A percentile compares a stretch with the other conserved stretches of the same genome.
Evolutionary conservation across 2,113 vertebrate genomes (phyloP).

Genomic region (Rutilus rutilus): DNA sequence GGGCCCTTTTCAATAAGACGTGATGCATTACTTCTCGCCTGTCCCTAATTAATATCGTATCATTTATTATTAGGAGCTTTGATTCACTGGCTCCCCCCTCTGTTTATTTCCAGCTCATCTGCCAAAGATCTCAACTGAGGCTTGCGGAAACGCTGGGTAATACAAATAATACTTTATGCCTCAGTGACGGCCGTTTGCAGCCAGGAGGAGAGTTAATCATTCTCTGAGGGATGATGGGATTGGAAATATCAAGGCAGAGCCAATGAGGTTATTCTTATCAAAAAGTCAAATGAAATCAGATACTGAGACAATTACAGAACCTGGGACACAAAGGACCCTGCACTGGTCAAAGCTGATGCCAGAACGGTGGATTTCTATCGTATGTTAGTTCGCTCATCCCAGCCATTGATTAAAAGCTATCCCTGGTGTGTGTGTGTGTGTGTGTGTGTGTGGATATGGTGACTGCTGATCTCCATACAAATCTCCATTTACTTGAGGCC

Average conservation of each 20-base stretch:
- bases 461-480: constrained; percentile 61
- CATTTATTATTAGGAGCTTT: constrained; percentile 41
- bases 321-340: constrained; percentile 61
- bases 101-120: constrained; percentile 34
- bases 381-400: constrained; percentile 62
- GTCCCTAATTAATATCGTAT: constrained; percentile 44
- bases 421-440: constrained; percentile 47
- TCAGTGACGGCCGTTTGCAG: constrained; percentile 18
- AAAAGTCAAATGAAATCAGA: constrained; percentile 74
- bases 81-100: constrained; percentile 28
- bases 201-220: constrained; percentile 43
- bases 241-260: constrained; percentile 48
- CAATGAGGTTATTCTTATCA: constrained; percentile 67
- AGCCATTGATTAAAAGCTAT: constrained; percentile 66
- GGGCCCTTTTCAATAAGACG: constrained; percentile 32
- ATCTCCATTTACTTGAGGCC: constrained; percentile 72
- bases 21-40: constrained; percentile 26
- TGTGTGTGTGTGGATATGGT: background rate
- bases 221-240: constrained; percentile 50
- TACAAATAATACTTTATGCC: constrained; percentile 42
- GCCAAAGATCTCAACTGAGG: constrained; percentile 33
- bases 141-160: constrained; percentile 15
- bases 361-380: constrained; percentile 65
- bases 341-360: constrained; percentile 45
- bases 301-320: constrained; percentile 69